Evolutionary conservation across 2,888 invertebrate species (phyloP).

Genomic region (Ptychoptera contaminata): DNA sequence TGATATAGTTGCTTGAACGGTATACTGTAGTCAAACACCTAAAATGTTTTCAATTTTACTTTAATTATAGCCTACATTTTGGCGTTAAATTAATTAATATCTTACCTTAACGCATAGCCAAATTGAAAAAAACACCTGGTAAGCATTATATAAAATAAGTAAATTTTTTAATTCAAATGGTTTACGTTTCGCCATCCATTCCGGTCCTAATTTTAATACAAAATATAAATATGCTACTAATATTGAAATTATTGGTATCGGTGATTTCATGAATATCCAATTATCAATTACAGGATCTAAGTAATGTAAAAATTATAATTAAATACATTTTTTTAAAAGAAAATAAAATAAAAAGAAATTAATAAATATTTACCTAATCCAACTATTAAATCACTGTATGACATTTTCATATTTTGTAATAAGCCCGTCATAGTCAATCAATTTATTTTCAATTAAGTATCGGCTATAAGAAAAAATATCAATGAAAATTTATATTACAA

Average conservation of each 20-base stretch:
- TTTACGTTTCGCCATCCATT: slow-evolving; percentile 57
- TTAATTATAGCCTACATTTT: not conserved
- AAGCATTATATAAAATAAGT: slow-evolving; percentile 69
- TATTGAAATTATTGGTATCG: slow-evolving; percentile 49
- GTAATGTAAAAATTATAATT: not conserved
- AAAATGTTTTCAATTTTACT: too few species aligned
- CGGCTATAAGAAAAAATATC: not conserved
- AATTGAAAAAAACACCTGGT: slow-evolving; percentile 71
- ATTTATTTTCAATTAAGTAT: not conserved
- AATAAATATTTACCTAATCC: not conserved
- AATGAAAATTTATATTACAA: not conserved
- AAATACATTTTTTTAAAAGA: not conserved
- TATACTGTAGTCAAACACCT: too few species aligned
- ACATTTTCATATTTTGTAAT: not conserved
- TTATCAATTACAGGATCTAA: slow-evolving; percentile 46
- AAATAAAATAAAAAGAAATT: not conserved
- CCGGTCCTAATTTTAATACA: slow-evolving; percentile 58
- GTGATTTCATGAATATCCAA: slow-evolving; percentile 65
- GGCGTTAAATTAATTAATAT: not conserved
- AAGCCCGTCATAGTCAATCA: not conserved
- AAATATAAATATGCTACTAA: slow-evolving; percentile 52
- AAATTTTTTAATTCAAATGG: slow-evolving; percentile 55
- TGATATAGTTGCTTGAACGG: too few species aligned
- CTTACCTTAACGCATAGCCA: slow-evolving; percentile 36
- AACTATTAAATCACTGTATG: not conserved